Percentiles rank a stretch among this genome's conserved stretches.
phyloP scores from a whole-genome alignment of 2,113 vertebrate species.

The Anarhynchus alexandrinus region DNA sequence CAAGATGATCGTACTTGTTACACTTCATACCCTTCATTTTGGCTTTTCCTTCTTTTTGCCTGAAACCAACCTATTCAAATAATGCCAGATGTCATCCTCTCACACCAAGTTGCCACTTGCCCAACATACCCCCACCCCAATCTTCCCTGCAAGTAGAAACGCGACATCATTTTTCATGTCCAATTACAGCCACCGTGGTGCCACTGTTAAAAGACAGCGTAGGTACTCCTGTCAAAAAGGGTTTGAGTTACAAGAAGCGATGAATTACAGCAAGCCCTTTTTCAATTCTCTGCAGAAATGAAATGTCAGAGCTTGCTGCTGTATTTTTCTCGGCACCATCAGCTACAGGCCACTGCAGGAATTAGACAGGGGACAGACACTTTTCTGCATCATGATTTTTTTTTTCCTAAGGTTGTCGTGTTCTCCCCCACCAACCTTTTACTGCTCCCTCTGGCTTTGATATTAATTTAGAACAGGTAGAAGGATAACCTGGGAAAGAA shows the following conservation, averaged over 20 bases:
- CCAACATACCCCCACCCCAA: background rate
- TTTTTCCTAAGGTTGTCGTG: constrained; percentile 26
- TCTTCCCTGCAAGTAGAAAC: background rate
- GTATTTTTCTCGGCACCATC: constrained; percentile 68
- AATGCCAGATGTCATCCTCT: background rate
- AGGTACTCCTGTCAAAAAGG: constrained; percentile 65
- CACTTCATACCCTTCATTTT: background rate
- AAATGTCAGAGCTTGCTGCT: constrained; percentile 71
- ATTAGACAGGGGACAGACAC: constrained; percentile 66
- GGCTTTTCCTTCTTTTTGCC: background rate
- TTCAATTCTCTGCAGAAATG: constrained; percentile 72
- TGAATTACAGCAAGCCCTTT: constrained; percentile 72
- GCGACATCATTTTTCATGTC: constrained; percentile 70
- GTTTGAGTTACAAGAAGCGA: constrained; percentile 72
- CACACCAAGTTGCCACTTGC: background rate
- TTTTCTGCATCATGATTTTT: constrained; percentile 62
- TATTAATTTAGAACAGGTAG: constrained; percentile 62
- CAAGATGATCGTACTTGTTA: background rate
- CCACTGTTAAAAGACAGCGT: constrained; percentile 66
- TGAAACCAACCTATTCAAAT: background rate
- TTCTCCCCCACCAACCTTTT: constrained; percentile 1
- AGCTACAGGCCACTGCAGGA: constrained; percentile 63
- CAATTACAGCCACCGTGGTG: constrained; percentile 57
- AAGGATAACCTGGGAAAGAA: constrained; percentile 37
- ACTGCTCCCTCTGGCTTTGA: constrained; percentile 55